Conservation (phyloP, 1,140 invertebrate genomes). For the Drosophila sechellia region DNA sequence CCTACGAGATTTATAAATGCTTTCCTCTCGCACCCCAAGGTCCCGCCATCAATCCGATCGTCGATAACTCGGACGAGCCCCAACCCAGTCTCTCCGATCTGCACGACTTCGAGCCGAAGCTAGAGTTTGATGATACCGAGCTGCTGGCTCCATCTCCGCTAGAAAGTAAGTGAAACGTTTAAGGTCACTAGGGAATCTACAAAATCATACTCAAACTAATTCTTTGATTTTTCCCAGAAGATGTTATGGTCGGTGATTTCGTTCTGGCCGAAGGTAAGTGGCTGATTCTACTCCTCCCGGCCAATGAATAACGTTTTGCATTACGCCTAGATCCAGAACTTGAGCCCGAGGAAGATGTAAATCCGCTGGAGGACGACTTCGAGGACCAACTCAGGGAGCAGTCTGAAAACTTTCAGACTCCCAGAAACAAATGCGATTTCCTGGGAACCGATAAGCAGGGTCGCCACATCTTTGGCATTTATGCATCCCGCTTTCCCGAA, state of each 20-base stretch:
- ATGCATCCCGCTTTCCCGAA: slow-evolving; percentile 96
- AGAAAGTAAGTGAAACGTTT: slow-evolving; percentile 66
- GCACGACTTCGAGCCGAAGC: slow-evolving; percentile 96
- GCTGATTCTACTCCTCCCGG: neutral
- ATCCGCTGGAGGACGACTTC: slow-evolving; percentile 82
- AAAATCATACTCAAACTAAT: slow-evolving; percentile 6
- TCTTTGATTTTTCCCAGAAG: slow-evolving; percentile 60
- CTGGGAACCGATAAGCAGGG: slow-evolving; percentile 87
- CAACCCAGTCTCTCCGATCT: slow-evolving; percentile 95
- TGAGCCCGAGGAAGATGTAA: slow-evolving; percentile 66
- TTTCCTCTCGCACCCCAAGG: slow-evolving; percentile 65
- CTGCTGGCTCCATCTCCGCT: slow-evolving; percentile 69
- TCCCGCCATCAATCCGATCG: slow-evolving; percentile 78
- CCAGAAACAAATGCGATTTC: slow-evolving; percentile 80
- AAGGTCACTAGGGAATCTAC: neutral
- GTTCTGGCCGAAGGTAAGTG: slow-evolving; percentile 76
- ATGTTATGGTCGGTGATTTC: slow-evolving; percentile 84
- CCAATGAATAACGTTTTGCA: neutral
- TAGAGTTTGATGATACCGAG: slow-evolving; percentile 98
- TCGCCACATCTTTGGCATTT: slow-evolving; percentile 97
- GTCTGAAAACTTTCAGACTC: slow-evolving; percentile 57
- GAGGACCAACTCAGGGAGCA: slow-evolving; percentile 83
- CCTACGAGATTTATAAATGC: slow-evolving; percentile 74
- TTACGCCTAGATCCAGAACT: slow-evolving; percentile 59
- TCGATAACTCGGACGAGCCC: slow-evolving; percentile 90